phyloP scores from a whole-genome alignment of 2,113 vertebrate genomes.

The Nothoprocta pentlandii region DNA sequence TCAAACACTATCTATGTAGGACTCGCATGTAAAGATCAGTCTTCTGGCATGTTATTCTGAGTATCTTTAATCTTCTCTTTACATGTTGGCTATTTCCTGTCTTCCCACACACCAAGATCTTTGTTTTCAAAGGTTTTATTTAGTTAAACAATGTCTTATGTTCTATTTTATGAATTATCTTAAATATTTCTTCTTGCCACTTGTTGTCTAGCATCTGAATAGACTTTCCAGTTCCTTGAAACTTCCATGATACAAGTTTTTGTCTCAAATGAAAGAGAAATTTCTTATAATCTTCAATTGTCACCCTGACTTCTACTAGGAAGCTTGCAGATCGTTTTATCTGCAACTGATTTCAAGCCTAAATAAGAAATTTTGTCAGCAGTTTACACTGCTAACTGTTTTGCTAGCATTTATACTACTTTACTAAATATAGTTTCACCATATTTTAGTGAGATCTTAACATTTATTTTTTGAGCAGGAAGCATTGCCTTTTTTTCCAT shows the following conservation, averaged over 20 bases:
- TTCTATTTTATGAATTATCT: not conserved
- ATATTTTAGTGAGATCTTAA: not conserved
- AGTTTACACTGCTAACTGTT: not conserved
- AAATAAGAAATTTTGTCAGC: not conserved
- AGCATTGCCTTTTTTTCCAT: not conserved
- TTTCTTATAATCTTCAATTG: not conserved
- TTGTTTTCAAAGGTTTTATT: not conserved
- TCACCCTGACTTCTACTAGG: not conserved
- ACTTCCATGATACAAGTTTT: not conserved
- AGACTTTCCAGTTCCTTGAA: not conserved
- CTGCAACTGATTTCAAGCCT: slow-evolving; percentile 3
- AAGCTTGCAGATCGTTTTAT: slow-evolving; percentile 5
- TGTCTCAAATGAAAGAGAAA: not conserved
- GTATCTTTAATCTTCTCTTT: not conserved
- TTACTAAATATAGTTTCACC: too few relatives aligned
- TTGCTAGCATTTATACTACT: too few relatives aligned
- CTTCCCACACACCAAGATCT: not conserved
- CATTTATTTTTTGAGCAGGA: not conserved
- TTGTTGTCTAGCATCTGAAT: accelerated
- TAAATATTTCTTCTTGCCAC: not conserved
- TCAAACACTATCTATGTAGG: not conserved
- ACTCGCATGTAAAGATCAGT: not conserved
- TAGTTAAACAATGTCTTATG: not conserved
- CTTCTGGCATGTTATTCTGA: not conserved
- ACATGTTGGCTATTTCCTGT: not conserved